Percentiles rank a stretch among this genome's conserved stretches.
These are phyloP conservation scores for Entosphenus tridentatus DNA, from an alignment of 2,113 vertebrate species.

Conservation along the genomic window DNA sequence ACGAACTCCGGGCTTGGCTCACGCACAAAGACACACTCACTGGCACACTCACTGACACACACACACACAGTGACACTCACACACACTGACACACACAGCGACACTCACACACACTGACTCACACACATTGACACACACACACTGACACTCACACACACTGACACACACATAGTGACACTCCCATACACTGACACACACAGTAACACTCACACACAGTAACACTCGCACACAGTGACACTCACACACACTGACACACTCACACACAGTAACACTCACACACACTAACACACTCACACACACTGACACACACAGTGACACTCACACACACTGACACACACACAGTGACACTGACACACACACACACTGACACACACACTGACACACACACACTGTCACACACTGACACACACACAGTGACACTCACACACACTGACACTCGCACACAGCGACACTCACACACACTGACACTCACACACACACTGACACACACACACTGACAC, in stretches of 20 bases:
- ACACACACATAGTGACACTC: not conserved
- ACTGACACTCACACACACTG: not conserved
- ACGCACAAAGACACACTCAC: constrained; percentile 1
- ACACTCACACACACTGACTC: not conserved
- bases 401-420: not conserved
- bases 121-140: not conserved
- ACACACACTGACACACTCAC: not conserved
- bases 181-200: not conserved
- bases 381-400: not conserved
- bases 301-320: not conserved
- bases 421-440: not conserved
- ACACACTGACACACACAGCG: not conserved
- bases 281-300: not conserved
- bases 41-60: not conserved
- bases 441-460: not conserved
- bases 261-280: not conserved
- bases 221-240: not conserved
- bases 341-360: not conserved
- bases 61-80: not conserved
- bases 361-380: not conserved
- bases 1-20: not conserved
- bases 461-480: not conserved
- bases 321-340: not conserved
- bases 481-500: not conserved
- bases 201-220: not conserved